Evolutionary conservation across 2,888 invertebrate genomes (phyloP).

Genomic region (Geotrupes spiniger): DNA sequence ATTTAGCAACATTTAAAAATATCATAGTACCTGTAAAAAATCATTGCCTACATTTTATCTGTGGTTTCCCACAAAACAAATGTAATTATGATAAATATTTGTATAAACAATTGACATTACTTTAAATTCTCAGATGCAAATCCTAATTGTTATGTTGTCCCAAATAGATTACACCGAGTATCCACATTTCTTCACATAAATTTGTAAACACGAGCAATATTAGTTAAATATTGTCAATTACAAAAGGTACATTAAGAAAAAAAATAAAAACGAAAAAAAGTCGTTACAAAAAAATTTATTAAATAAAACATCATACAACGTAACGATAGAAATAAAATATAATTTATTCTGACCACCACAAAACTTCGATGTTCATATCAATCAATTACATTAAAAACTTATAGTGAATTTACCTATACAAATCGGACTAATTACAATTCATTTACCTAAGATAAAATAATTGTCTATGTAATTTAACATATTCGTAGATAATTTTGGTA

Average conservation of each 20-base stretch:
- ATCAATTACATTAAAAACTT: slow-evolving; percentile 5
- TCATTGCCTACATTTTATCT: too few relatives aligned
- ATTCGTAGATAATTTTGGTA: not conserved
- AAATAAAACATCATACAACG: slow-evolving; percentile 24
- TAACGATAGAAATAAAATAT: slow-evolving; percentile 21
- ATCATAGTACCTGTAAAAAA: too few relatives aligned
- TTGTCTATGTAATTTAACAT: too few relatives aligned
- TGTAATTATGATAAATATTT: too few relatives aligned
- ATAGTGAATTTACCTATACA: slow-evolving; percentile 3
- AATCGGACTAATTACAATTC: slow-evolving; percentile 8
- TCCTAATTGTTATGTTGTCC: too few relatives aligned
- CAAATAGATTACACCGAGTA: too few relatives aligned
- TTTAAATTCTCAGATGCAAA: too few relatives aligned
- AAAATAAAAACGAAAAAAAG: slow-evolving; percentile 16
- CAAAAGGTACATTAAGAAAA: too few relatives aligned
- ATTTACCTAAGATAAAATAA: too few relatives aligned
- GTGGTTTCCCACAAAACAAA: not conserved
- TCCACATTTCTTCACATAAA: too few relatives aligned
- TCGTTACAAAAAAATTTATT: slow-evolving; percentile 23
- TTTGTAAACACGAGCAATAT: not conserved
- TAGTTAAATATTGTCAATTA: slow-evolving; percentile 11
- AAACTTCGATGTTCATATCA: slow-evolving; percentile 18
- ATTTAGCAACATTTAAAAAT: too few relatives aligned
- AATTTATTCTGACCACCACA: slow-evolving; percentile 8
- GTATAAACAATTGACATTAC: too few relatives aligned